These are phyloP conservation scores for Ceratina calcarata DNA, from an alignment of 1,140 invertebrate species.

Conservation along the genomic window DNA sequence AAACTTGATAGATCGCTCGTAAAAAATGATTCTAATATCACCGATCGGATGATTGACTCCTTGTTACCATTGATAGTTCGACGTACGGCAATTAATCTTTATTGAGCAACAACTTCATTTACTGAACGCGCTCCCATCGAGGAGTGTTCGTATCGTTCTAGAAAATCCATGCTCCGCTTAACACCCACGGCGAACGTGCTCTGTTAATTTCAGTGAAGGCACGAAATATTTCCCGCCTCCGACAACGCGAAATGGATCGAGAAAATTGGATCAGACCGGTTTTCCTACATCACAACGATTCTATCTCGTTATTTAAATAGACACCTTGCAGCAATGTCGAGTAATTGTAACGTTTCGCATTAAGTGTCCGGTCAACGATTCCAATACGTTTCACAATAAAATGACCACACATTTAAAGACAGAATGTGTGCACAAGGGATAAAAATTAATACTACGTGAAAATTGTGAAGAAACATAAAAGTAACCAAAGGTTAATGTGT, in stretches of 20 bases:
- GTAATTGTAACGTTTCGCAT: neutral
- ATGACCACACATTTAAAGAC: too few relatives aligned
- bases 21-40: neutral
- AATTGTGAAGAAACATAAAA: neutral
- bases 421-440: too few relatives aligned
- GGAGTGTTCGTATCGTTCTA: neutral
- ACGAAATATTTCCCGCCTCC: neutral
- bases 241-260: too few relatives aligned
- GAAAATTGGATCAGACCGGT: constrained; percentile 10
- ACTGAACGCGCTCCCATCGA: neutral
- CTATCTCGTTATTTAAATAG: neutral
- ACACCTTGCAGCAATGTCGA: neutral
- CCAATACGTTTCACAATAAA: too few relatives aligned
- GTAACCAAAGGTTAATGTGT: constrained; percentile 11
- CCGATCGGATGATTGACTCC: neutral
- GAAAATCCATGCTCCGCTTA: neutral
- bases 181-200: neutral
- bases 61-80: neutral
- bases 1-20: neutral
- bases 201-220: neutral
- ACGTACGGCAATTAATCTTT: neutral
- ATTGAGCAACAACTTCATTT: constrained; percentile 10
- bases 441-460: too few relatives aligned
- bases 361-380: too few relatives aligned
- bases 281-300: constrained; percentile 18